A percentile compares a stretch with the other conserved stretches of the same genome.
phyloP scores from a whole-genome alignment of 2,888 invertebrate genomes.

The Brachyptera putata region DNA sequence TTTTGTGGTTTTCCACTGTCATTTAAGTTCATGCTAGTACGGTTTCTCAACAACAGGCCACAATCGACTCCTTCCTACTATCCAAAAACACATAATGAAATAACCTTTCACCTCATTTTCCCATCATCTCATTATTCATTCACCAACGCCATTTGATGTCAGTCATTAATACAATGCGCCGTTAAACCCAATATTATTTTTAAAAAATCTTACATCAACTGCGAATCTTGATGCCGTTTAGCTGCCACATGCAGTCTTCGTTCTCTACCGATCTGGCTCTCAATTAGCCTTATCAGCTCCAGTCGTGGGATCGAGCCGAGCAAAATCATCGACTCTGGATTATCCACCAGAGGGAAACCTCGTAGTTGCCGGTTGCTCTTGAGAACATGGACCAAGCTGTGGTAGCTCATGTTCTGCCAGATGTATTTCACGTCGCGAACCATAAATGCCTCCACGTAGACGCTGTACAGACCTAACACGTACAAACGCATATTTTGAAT shows the following conservation, averaged over 20 bases:
- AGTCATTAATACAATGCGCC: too few relatives aligned
- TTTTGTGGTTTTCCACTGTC: too few relatives aligned
- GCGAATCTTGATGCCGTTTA: conserved; percentile 60
- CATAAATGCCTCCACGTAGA: conserved; percentile 97
- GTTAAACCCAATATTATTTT: too few relatives aligned
- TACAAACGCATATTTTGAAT: too few relatives aligned
- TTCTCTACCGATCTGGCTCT: conserved; percentile 81
- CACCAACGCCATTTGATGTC: too few relatives aligned
- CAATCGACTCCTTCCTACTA: too few relatives aligned
- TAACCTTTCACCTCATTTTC: too few relatives aligned
- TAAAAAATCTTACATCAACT: too few relatives aligned
- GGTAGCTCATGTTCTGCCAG: conserved; percentile 88
- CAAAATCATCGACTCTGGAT: conserved; percentile 84
- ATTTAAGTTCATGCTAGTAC: too few relatives aligned
- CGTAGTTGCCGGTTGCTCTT: conserved; percentile 69
- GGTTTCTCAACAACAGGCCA: too few relatives aligned
- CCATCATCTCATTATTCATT: too few relatives aligned
- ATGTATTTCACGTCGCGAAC: conserved; percentile 85
- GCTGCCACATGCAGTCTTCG: conserved; percentile 74
- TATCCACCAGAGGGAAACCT: conserved; percentile 93
- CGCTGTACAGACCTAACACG: conserved; percentile 86
- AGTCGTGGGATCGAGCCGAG: conserved; percentile 90
- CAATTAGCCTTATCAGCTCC: conserved; percentile 82
- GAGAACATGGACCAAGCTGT: conserved; percentile 60
- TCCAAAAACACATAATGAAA: too few relatives aligned